These are phyloP conservation scores for Hemistola chrysoprasaria DNA, from an alignment of 2,888 invertebrate genomes.

Conservation along the genomic window DNA sequence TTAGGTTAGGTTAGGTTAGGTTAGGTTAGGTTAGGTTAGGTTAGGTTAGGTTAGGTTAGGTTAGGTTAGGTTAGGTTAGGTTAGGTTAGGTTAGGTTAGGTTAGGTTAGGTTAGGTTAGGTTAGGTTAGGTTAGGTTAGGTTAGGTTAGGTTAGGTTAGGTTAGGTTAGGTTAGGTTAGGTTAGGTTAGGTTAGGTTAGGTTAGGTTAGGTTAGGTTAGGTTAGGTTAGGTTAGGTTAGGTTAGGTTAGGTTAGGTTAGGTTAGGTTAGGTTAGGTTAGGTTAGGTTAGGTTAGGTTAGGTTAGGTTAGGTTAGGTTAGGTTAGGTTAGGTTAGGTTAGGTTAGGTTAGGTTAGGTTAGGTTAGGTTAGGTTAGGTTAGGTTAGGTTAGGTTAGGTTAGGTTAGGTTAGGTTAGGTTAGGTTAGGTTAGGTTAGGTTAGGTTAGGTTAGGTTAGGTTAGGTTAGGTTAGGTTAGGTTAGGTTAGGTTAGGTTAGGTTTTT, in stretches of 20 bases:
- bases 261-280: slow-evolving; percentile 27
- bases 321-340: slow-evolving; percentile 27
- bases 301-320: slow-evolving; percentile 22
- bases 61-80: too few relatives aligned
- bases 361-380: slow-evolving; percentile 27
- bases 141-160: slow-evolving; percentile 25
- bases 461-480: slow-evolving; percentile 26
- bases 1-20: too few relatives aligned
- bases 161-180: slow-evolving; percentile 27
- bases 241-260: slow-evolving; percentile 26
- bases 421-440: slow-evolving; percentile 21
- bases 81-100: slow-evolving; percentile 26
- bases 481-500: slow-evolving; percentile 16
- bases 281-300: slow-evolving; percentile 21
- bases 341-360: slow-evolving; percentile 28
- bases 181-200: slow-evolving; percentile 27
- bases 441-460: slow-evolving; percentile 19
- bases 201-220: slow-evolving; percentile 26
- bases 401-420: slow-evolving; percentile 27
- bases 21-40: too few relatives aligned
- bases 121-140: slow-evolving; percentile 15
- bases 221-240: slow-evolving; percentile 27
- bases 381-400: slow-evolving; percentile 16
- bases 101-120: slow-evolving; percentile 26
- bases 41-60: too few relatives aligned